These are phyloP conservation scores for Taphrorychus bicolor DNA, from an alignment of 2,888 invertebrate species.

Conservation along the genomic window DNA sequence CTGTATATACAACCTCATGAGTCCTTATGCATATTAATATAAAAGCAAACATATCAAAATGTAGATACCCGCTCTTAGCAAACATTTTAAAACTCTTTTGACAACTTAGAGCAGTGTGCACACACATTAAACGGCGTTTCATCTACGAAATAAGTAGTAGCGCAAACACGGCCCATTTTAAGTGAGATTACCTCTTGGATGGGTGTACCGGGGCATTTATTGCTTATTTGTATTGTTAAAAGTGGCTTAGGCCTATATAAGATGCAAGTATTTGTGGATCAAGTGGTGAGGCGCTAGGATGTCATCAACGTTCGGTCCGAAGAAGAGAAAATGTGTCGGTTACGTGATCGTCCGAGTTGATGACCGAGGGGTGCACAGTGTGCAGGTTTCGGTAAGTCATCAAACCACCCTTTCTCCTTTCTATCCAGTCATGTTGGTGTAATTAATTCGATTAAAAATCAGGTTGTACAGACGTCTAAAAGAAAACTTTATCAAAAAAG, in stretches of 20 bases:
- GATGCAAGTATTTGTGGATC: conserved; percentile 33
- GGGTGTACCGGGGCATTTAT: conserved; percentile 29
- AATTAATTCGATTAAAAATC: no score
- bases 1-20: no score
- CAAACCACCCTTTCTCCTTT: background rate
- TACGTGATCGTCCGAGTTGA: conserved; percentile 20
- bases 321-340: conserved; percentile 16
- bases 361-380: conserved; percentile 8
- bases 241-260: conserved; percentile 17
- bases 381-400: background rate
- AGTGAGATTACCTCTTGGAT: conserved; percentile 20
- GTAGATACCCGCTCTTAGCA: no score
- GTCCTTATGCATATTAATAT: no score
- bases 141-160: background rate
- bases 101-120: background rate
- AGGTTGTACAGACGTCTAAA: no score
- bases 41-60: background rate
- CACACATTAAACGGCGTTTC: background rate
- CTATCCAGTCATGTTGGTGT: background rate
- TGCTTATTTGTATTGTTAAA: conserved; percentile 36
- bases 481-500: no score
- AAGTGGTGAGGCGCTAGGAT: conserved; percentile 28
- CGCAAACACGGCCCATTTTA: conserved; percentile 30
- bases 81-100: background rate
- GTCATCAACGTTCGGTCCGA: conserved; percentile 7